Evolutionary conservation across 2,113 vertebrate species (phyloP).

Genomic region (Meles meles): DNA sequence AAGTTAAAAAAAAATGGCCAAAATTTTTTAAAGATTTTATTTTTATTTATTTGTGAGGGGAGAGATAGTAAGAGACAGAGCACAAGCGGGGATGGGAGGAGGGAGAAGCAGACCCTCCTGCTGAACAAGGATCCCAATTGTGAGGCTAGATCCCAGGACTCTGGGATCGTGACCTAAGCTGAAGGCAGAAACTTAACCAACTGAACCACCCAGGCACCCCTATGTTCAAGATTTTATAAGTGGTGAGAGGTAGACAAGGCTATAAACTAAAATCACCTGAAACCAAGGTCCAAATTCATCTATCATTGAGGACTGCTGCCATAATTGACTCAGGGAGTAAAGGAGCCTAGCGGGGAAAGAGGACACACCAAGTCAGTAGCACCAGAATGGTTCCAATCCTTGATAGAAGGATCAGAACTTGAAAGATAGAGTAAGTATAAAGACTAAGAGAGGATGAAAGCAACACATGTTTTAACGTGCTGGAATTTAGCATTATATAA

Average conservation of each 20-base stretch:
- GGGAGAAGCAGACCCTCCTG: not conserved
- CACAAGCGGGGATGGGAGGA: not conserved
- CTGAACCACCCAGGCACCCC: not conserved
- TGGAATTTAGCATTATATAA: not conserved
- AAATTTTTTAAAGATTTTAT: not conserved
- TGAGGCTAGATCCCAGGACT: not conserved
- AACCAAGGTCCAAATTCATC: not conserved
- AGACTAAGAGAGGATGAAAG: not conserved
- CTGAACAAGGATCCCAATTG: not conserved
- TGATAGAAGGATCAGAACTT: not conserved
- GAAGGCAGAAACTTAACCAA: not conserved
- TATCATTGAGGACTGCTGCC: not conserved
- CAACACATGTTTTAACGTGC: not conserved
- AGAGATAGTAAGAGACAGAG: not conserved
- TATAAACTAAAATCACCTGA: not conserved
- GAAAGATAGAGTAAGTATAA: not conserved
- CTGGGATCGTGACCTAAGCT: not conserved
- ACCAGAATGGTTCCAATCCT: not conserved
- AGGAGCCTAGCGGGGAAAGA: not conserved
- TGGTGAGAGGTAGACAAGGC: not conserved
- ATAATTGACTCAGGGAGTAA: rapidly evolving
- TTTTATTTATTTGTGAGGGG: not conserved
- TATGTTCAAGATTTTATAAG: not conserved
- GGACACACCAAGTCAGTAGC: rapidly evolving
- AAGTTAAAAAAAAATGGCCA: not conserved